Evolutionary conservation across 1,140 invertebrate genomes (phyloP), one percentile per base, ranked within the genome.

Genomic region (Ericerus pela): DNA sequence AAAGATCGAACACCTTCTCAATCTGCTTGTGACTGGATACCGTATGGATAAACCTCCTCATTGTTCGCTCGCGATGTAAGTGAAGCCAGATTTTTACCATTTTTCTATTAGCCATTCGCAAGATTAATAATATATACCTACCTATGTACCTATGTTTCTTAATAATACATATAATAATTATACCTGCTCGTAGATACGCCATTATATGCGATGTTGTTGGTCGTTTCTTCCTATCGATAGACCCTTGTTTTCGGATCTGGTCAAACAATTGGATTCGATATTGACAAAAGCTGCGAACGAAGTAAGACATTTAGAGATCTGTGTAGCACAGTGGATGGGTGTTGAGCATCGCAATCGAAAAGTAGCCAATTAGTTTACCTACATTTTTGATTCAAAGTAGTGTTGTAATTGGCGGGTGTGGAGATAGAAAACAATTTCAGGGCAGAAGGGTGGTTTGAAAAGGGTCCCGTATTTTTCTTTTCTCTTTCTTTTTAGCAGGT

Each of bases 1-100:
- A 1, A 80, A 78, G 41, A 79, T 87, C 8, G 85, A 90, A 63
- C 81, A 84, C 62, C 70, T 92, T 12, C 86, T 88, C 68, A 82
- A 91, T 63, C 76, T 92, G 55, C 72, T 97, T 43, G 79, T 84
- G 65, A 82, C 82, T 6, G 86, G 85, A 1, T 87, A 87, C 63
- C 73, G 87, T 26, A 88, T 94, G 87, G 79, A 85, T 41, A 75
- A 75, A 47, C 90, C 90, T 0, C 75, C 79, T 31, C 85, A 86
- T 64, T 94, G 90, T 66, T 54, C 20, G 12, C 22, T 4, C 3
- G 41, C 22, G 12, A 5, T 47, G 41, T 47, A 47, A 47, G 41
- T 6, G 22, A 4, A 2, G 26, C 8, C 26, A 22, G 4, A 22
- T 12, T 22, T 47, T 24, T 22, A 14, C 20, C n/a, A 41, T 16